Evolutionary conservation across 2,888 invertebrate genomes (phyloP).

Genomic region (Polydesmus complanatus): DNA sequence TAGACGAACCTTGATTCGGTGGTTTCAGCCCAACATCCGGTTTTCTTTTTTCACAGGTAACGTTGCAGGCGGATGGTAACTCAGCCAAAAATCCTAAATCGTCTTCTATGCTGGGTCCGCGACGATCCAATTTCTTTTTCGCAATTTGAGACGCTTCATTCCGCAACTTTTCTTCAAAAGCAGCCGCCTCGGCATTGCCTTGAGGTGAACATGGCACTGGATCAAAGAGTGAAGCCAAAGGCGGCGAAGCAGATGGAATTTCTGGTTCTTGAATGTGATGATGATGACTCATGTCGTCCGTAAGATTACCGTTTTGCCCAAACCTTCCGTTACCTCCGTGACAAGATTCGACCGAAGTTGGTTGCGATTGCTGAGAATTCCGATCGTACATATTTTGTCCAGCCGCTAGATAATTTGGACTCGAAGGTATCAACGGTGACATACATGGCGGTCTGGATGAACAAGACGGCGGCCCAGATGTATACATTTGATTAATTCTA

Average conservation of each 20-base stretch:
- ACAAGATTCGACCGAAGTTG: neutral
- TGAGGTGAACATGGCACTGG: conserved; percentile 12
- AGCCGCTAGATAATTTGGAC: neutral
- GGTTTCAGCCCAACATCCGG: neutral
- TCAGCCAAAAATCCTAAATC: conserved; percentile 18
- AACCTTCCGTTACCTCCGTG: neutral
- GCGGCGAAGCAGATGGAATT: conserved; percentile 10
- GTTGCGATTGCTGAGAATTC: neutral
- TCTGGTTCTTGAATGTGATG: neutral
- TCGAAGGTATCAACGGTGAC: neutral
- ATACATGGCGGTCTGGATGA: neutral
- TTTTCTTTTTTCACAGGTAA: conserved; percentile 8
- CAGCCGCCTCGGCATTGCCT: conserved; percentile 8
- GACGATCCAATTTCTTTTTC: conserved; percentile 7
- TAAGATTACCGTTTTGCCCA: neutral
- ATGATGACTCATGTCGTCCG: neutral
- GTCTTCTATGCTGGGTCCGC: conserved; percentile 15
- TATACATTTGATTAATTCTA: neutral
- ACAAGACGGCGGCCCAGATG: neutral
- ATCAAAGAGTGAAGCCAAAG: conserved; percentile 6
- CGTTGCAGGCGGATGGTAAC: conserved; percentile 16
- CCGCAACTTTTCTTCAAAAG: conserved; percentile 2
- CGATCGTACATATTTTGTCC: neutral
- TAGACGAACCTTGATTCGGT: neutral
- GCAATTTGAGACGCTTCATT: conserved; percentile 11